Percentiles rank a stretch among this genome's conserved stretches.
Conservation (phyloP, 1,140 invertebrate species). For the Drosophila pallidifrons region DNA sequence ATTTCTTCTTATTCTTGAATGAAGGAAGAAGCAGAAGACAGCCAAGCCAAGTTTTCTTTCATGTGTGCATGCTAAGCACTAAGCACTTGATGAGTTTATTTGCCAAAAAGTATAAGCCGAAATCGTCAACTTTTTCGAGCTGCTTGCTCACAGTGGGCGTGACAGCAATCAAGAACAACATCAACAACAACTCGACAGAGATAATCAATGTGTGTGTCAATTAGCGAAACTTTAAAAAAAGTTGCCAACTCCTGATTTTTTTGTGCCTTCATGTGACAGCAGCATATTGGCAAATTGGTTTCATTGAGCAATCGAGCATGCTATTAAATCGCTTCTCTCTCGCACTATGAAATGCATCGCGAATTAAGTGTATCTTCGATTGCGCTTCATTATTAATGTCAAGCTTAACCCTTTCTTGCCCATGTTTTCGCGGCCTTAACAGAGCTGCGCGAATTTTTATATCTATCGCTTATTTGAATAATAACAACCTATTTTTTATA, state of each 20-base stretch:
- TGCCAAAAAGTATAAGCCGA: conserved; percentile 43
- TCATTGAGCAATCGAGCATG: background rate
- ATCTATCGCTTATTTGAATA: no score
- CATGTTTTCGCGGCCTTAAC: background rate
- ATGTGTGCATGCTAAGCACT: conserved; percentile 54
- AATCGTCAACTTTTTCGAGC: conserved; percentile 8
- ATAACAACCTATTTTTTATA: no score
- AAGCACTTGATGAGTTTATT: conserved; percentile 77
- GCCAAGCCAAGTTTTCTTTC: background rate
- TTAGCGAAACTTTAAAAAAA: conserved; percentile 40
- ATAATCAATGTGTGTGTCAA: conserved; percentile 71
- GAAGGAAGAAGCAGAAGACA: background rate
- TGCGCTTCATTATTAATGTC: no score
- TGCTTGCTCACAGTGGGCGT: background rate
- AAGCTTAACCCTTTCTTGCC: no score
- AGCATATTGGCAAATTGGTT: background rate
- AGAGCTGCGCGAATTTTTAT: background rate
- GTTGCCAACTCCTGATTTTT: background rate
- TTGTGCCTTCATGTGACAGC: background rate
- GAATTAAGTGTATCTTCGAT: background rate
- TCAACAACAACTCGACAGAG: conserved; percentile 8
- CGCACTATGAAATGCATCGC: background rate
- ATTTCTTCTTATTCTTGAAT: background rate
- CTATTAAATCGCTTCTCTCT: background rate
- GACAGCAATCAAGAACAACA: background rate